Conservation (phyloP, 1,140 invertebrate species). For the Harlomillsia oculata region DNA sequence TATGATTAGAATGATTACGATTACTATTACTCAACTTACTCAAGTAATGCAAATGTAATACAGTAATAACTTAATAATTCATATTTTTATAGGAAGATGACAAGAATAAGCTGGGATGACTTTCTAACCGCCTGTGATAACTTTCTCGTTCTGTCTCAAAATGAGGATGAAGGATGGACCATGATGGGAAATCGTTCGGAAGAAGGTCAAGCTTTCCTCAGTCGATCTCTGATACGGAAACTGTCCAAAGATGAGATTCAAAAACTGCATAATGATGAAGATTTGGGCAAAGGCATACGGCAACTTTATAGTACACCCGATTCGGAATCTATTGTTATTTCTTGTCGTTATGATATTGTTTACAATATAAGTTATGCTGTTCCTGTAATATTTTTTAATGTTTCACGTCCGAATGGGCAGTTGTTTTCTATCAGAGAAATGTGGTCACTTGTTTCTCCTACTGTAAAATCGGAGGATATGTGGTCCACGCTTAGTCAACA, state of each 20-base stretch:
- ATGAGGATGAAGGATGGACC: neutral
- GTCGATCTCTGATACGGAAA: neutral
- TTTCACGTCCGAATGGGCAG: neutral
- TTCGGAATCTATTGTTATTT: neutral
- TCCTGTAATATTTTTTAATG: conserved; percentile 8
- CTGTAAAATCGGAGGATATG: neutral
- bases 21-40: too few species aligned
- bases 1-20: too few species aligned
- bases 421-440: conserved; percentile 2
- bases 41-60: too few species aligned
- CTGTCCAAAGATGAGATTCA: neutral
- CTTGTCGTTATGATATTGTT: conserved; percentile 4
- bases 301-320: too few species aligned
- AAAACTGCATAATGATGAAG: neutral
- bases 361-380: conserved; percentile 8
- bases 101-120: conserved; percentile 6
- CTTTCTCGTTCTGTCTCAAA: neutral
- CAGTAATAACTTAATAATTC: neutral
- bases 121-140: neutral
- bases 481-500: conserved; percentile 6
- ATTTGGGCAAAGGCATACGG: neutral
- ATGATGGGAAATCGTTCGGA: neutral
- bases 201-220: neutral
- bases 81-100: neutral
- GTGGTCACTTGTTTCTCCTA: neutral